Evolutionary conservation across 2,888 invertebrate genomes (phyloP).

Genomic region (Campoplex nolae): DNA sequence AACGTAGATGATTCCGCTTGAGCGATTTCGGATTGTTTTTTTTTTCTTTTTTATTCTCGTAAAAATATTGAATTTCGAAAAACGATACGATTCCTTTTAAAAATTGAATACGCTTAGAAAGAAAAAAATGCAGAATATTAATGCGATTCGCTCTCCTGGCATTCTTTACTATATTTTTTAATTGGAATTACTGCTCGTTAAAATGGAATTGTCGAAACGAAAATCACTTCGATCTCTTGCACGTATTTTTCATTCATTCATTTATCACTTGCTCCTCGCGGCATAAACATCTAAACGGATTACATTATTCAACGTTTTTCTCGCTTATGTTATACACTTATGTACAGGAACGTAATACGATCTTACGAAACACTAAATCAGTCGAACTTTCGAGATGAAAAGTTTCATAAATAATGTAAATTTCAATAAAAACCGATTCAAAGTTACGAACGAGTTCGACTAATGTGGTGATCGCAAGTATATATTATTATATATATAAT

Average conservation of each 20-base stretch:
- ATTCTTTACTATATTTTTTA: not conserved
- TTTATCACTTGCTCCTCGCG: conserved; percentile 49
- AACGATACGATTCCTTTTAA: not conserved
- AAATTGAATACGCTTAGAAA: not conserved
- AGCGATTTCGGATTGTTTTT: not conserved
- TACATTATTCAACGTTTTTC: conserved; percentile 45
- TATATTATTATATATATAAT: conserved; percentile 19
- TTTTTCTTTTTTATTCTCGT: not conserved
- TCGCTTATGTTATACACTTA: conserved; percentile 68
- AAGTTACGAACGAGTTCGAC: conserved; percentile 28
- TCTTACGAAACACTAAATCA: conserved; percentile 53
- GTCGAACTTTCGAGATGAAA: conserved; percentile 26
- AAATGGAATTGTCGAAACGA: conserved; percentile 25
- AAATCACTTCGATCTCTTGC: conserved; percentile 26
- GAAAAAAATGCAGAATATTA: not conserved
- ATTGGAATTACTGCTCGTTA: conserved; percentile 14
- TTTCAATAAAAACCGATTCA: conserved; percentile 14
- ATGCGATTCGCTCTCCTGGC: not conserved
- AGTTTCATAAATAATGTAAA: conserved; percentile 4
- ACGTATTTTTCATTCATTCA: conserved; percentile 35
- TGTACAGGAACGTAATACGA: conserved; percentile 69
- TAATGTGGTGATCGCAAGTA: conserved; percentile 47
- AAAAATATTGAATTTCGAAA: not conserved
- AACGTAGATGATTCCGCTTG: too few relatives aligned
- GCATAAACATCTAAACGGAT: conserved; percentile 57